Percentiles rank a stretch among this genome's conserved stretches.
Conservation (phyloP, 2,797 vertebrate species). For the Aeoliscus strigatus region DNA sequence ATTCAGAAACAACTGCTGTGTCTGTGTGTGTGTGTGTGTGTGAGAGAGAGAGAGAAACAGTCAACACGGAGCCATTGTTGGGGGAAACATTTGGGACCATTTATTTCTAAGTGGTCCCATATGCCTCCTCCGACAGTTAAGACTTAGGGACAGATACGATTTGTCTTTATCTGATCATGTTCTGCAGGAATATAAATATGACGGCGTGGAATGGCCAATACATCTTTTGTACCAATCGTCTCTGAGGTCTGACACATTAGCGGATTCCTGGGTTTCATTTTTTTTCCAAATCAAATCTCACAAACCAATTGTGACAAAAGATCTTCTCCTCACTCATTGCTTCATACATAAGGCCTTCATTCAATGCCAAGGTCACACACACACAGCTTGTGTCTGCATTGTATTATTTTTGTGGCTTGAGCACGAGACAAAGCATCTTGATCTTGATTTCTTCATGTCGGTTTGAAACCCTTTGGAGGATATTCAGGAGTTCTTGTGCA, state of each 20-base stretch:
- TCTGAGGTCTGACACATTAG: slow-evolving; percentile 5
- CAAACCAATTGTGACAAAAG: slow-evolving; percentile 9
- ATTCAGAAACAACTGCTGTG: slow-evolving; percentile 29
- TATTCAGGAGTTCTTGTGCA: too few relatives aligned
- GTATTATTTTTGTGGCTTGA: too few relatives aligned
- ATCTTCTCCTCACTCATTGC: slow-evolving; percentile 15
- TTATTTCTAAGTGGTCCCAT: slow-evolving; percentile 63
- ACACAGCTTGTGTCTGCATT: too few relatives aligned
- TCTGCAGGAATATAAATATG: slow-evolving; percentile 22
- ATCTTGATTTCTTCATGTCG: too few relatives aligned
- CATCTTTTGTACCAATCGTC: slow-evolving; percentile 8
- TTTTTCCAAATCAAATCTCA: slow-evolving; percentile 17
- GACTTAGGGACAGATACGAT: slow-evolving; percentile 35
- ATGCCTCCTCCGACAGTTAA: slow-evolving; percentile 40
- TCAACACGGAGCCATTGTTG: slow-evolving; percentile 76
- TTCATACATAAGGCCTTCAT: slow-evolving; percentile 7
- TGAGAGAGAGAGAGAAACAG: background rate
- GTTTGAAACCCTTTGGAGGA: too few relatives aligned
- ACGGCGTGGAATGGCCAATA: slow-evolving; percentile 13
- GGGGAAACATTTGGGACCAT: slow-evolving; percentile 69
- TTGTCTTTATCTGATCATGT: slow-evolving; percentile 38
- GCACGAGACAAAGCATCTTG: too few relatives aligned
- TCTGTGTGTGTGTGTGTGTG: slow-evolving; percentile 18
- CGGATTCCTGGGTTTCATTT: slow-evolving; percentile 2
- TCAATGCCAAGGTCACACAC: slow-evolving; percentile 9